Percentiles rank a stretch among this genome's conserved stretches.
Evolutionary conservation across 2,113 vertebrate genomes (phyloP).

Genomic region (Taxidea taxus): DNA sequence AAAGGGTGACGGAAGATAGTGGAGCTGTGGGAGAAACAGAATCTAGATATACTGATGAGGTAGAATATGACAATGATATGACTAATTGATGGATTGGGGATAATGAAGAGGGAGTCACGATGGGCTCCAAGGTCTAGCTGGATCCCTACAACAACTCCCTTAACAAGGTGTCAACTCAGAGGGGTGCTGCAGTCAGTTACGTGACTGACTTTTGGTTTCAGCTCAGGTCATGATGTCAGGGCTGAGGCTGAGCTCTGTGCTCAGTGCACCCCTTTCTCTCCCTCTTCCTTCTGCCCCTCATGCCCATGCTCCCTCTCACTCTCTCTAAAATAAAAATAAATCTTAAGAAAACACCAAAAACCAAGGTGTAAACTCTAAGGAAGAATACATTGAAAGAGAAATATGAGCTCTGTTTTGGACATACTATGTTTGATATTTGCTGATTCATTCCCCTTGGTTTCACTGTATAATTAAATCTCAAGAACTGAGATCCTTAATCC

Average conservation of each 20-base stretch:
- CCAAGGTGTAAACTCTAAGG: not conserved
- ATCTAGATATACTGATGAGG: accelerated
- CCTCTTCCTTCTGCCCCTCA: not conserved
- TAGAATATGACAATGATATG: not conserved
- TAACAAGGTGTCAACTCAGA: not conserved
- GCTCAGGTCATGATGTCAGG: not conserved
- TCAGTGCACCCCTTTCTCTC: not conserved
- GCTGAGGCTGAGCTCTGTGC: not conserved
- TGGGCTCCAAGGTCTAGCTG: not conserved
- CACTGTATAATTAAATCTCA: not conserved
- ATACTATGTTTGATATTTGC: not conserved
- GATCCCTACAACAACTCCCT: not conserved
- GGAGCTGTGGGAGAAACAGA: not conserved
- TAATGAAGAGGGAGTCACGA: not conserved
- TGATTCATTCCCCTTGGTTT: not conserved
- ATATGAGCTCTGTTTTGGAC: not conserved
- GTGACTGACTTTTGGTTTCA: not conserved
- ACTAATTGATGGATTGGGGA: not conserved
- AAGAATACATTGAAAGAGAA: not conserved
- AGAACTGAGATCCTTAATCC: not conserved
- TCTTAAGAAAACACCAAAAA: not conserved
- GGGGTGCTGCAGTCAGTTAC: not conserved
- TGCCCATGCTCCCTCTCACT: not conserved
- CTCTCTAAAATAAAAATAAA: not conserved
- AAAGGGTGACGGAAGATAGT: not conserved